These are phyloP conservation scores for Paradisaea rubra DNA, from an alignment of 2,113 vertebrate species.

Conservation along the genomic window DNA sequence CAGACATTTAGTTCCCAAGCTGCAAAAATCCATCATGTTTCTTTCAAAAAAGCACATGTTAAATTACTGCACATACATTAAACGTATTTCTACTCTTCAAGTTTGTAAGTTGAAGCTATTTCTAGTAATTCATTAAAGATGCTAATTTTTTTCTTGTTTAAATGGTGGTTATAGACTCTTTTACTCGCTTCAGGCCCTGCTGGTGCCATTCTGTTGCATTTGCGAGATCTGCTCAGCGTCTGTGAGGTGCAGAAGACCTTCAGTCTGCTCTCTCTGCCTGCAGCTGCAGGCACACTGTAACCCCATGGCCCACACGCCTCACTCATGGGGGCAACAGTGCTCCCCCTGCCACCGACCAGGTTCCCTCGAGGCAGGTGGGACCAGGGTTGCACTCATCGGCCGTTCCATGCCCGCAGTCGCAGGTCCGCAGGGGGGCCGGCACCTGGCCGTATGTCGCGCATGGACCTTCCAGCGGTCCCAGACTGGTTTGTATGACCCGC, in stretches of 20 bases:
- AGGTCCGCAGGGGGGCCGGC: not conserved
- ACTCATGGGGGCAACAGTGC: not conserved
- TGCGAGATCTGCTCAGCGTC: not conserved
- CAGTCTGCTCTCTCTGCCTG: not conserved
- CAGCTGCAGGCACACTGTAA: not conserved
- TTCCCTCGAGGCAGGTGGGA: not conserved
- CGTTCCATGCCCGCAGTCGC: not conserved
- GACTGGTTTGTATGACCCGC: not conserved
- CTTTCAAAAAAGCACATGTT: no score
- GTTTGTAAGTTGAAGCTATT: accelerated
- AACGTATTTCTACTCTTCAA: no score
- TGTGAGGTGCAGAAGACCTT: not conserved
- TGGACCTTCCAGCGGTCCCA: not conserved
- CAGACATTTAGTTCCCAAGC: accelerated
- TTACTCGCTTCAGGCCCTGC: not conserved
- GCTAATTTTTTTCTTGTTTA: not conserved
- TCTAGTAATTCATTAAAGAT: accelerated
- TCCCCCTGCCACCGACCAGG: not conserved
- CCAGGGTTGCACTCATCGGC: not conserved
- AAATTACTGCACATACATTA: no score
- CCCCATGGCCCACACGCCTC: not conserved
- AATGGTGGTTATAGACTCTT: not conserved
- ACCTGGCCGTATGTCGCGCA: not conserved
- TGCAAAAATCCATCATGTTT: accelerated
- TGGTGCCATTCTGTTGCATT: not conserved